These are phyloP conservation scores for human DNA, from an alignment of 2,113 vertebrate genomes.

Conservation along the genomic window DNA sequence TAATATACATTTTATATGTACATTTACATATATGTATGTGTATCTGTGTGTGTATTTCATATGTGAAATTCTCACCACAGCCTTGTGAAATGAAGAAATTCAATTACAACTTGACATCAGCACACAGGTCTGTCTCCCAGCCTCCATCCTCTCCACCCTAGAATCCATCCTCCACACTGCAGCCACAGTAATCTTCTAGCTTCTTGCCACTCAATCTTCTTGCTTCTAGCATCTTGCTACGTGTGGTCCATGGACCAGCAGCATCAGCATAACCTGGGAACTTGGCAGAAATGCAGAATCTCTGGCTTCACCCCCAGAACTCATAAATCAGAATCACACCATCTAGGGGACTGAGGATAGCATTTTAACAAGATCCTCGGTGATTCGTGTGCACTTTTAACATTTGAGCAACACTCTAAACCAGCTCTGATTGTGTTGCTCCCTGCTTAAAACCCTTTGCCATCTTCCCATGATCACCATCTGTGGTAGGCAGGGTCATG, in stretches of 20 bases:
- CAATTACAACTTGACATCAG: neutral
- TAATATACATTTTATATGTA: neutral
- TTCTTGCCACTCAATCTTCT: neutral
- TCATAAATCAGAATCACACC: neutral
- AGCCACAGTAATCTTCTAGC: neutral
- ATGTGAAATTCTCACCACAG: neutral
- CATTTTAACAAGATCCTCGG: neutral
- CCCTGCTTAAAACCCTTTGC: neutral
- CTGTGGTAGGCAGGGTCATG: neutral
- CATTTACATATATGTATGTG: neutral
- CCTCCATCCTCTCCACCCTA: neutral
- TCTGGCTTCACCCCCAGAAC: neutral
- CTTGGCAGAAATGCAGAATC: neutral
- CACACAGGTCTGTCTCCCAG: too few relatives aligned
- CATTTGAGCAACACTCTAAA: neutral
- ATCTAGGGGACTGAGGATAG: too few relatives aligned
- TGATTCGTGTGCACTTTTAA: fast-evolving
- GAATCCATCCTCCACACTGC: fast-evolving
- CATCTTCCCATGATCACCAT: neutral
- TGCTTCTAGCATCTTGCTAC: neutral
- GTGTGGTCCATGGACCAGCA: neutral
- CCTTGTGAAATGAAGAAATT: neutral
- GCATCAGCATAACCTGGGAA: neutral
- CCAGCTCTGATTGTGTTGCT: neutral
- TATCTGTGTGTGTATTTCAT: neutral